Evolutionary conservation across 2,113 vertebrate genomes (phyloP), one percentile per base, ranked within the genome.

Genomic region (Aepyceros melampus): DNA sequence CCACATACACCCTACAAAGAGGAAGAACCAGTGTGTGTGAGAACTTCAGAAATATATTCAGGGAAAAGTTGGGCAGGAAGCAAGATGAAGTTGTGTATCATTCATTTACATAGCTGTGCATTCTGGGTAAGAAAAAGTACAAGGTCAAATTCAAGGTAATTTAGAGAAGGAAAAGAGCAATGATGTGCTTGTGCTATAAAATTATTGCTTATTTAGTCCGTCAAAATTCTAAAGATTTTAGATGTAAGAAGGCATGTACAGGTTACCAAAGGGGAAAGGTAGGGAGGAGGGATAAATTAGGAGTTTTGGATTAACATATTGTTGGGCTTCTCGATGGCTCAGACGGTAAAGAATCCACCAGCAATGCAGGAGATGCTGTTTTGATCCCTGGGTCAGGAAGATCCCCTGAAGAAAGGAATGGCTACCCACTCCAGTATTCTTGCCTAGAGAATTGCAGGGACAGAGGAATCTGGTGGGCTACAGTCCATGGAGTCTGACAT

Each of bases 101-200:
- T 40, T 60, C 67, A 19, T 74, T 74, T 31, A 13, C 0, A 2
- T 1, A 64, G 67, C 51, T 60, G n/a, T 13, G 51, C 79, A 27
- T 83, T 55, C 19, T 64, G 25, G 2, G 27, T 53, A 91, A 92
- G 60, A 31, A 74, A 94, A 88, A 92, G 67, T 11, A 27, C 13
- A 55, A 96, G 88, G 89, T 88, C 9, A 6, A 96, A 92, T 29
- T 4, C 94, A 95, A 96, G 62, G 92, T 91, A 78, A 93, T 51
- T 25, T 27, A 79, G 27, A 89, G 64, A 86, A 93, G n/a, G 36
- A 64, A 88, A 47, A 74, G 0, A 85, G 14, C 43, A 40, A 21
- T 4, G 36, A 23, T 25, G 19, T 40, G 29, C 4, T 36, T 29
- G 2, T 5, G 5, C 10, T 76, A 45, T 10, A 19, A 60, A 58